Evolutionary conservation across 1,140 invertebrate genomes (phyloP).

Genomic region (Holcopasites calliopsidis): DNA sequence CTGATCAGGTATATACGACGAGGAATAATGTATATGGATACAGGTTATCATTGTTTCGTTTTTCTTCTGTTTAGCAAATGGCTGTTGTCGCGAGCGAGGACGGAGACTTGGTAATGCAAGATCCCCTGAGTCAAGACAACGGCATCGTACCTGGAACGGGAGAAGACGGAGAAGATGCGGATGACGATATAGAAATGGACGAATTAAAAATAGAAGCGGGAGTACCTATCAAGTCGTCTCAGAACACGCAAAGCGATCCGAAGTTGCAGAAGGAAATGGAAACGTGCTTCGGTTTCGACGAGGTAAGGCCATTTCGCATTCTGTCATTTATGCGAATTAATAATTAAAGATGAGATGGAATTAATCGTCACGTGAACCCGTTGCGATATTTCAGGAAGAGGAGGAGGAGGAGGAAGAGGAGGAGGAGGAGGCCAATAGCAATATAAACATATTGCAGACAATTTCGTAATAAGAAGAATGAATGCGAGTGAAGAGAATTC

Average conservation of each 20-base stretch:
- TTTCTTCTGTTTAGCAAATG: conserved; percentile 68
- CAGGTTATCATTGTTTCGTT: not conserved
- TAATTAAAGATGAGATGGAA: not conserved
- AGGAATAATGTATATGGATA: not conserved
- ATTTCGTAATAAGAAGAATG: conserved; percentile 73
- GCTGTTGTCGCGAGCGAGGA: conserved; percentile 77
- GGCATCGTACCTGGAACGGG: conserved; percentile 70
- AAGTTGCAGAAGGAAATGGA: conserved; percentile 85
- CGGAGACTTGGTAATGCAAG: conserved; percentile 77
- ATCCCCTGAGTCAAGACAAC: conserved; percentile 75
- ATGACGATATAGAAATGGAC: conserved; percentile 70
- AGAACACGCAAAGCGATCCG: conserved; percentile 74
- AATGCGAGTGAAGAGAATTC: conserved; percentile 49
- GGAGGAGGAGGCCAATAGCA: conserved; percentile 65
- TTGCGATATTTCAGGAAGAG: conserved; percentile 54
- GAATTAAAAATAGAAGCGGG: conserved; percentile 71
- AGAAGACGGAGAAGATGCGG: conserved; percentile 68
- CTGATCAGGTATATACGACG: conserved; percentile 68
- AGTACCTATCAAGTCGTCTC: conserved; percentile 55
- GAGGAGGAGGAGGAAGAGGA: conserved; percentile 74
- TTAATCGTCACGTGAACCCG: not conserved
- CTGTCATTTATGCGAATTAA: not conserved
- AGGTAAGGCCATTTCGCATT: conserved; percentile 75
- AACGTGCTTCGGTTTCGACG: conserved; percentile 93
- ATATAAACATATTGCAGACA: conserved; percentile 73